Conservation (phyloP, 1,140 invertebrate species). For the Papilio polyxenes region DNA sequence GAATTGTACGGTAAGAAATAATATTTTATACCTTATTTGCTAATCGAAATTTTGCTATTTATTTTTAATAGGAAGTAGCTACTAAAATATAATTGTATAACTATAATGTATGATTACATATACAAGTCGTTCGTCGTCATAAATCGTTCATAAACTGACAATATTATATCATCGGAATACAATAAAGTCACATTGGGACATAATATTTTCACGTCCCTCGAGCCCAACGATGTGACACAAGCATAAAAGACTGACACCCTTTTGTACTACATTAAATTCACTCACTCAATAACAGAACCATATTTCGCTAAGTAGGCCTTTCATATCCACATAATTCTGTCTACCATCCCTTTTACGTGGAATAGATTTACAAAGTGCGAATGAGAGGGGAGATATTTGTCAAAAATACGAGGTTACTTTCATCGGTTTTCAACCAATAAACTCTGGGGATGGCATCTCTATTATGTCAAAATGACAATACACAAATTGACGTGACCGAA, state of each 20-base stretch:
- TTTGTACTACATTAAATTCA: slow-evolving; percentile 73
- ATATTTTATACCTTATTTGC: too few species aligned
- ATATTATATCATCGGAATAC: slow-evolving; percentile 44
- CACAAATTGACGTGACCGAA: slow-evolving; percentile 77
- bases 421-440: slow-evolving; percentile 75
- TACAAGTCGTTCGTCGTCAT: neutral
- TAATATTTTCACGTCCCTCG: slow-evolving; percentile 58
- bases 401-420: slow-evolving; percentile 68
- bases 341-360: slow-evolving; percentile 45
- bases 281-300: slow-evolving; percentile 69
- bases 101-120: neutral
- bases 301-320: slow-evolving; percentile 72
- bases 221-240: slow-evolving; percentile 48
- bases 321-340: slow-evolving; percentile 53
- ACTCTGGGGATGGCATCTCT: slow-evolving; percentile 72
- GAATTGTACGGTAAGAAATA: too few species aligned
- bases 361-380: slow-evolving; percentile 36
- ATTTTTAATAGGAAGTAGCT: neutral
- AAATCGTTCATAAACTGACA: neutral
- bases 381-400: slow-evolving; percentile 58
- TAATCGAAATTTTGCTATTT: too few species aligned
- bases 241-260: slow-evolving; percentile 62
- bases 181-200: slow-evolving; percentile 62
- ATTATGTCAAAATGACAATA: slow-evolving; percentile 80
- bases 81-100: neutral